Evolutionary conservation across 2,888 invertebrate genomes (phyloP), one percentile per base, ranked within the genome.

Genomic region (Phengaris alcon): DNA sequence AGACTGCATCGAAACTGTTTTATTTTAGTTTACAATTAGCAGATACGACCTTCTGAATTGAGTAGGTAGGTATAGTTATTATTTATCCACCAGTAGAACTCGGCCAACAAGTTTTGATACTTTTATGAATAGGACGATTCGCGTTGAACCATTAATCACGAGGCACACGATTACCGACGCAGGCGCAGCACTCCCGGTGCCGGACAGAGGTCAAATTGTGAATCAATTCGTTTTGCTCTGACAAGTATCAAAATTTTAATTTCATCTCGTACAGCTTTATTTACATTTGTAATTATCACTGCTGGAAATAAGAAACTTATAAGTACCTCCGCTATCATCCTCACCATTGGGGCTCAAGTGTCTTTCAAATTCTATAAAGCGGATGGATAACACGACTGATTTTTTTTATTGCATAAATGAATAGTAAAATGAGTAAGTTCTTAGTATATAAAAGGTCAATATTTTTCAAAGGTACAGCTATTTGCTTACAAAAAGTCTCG

Each of bases 121-220:
- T 64, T 35, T 64, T 35, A 64, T 15, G 57, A 46, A 55, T 54
- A 55, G 22, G n/a, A 72, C 72, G 54, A n/a, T 48, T 57, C 59
- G 48, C 13, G 44, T 13, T 15, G 3, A 12, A 35, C n/a, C 74
- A 74, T 76, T 75, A 69, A 76, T 74, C 74, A 64, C 22, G 22
- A 44, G 59, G 12, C 46, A 22, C 73, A 74, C 57, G 22, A 64
- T 59, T 74, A 64, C 48, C 22, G 5, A 22, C 48, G 59, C 48
- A 54, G 15, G 69, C 75, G 74, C 48, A 68, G 78, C 80, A 81
- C 35, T 86, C 72, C 83, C 86, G 79, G 87, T 85, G 87, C 64
- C 35, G 64, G 35, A 88, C 87, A 88, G 84, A 89, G 91, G 88
- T 91, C 90, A 87, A 85, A 86, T 86, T 88, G 88, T 91, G 87